Conservation (phyloP, 2,797 vertebrate genomes). For the Smutsia temminckii region DNA sequence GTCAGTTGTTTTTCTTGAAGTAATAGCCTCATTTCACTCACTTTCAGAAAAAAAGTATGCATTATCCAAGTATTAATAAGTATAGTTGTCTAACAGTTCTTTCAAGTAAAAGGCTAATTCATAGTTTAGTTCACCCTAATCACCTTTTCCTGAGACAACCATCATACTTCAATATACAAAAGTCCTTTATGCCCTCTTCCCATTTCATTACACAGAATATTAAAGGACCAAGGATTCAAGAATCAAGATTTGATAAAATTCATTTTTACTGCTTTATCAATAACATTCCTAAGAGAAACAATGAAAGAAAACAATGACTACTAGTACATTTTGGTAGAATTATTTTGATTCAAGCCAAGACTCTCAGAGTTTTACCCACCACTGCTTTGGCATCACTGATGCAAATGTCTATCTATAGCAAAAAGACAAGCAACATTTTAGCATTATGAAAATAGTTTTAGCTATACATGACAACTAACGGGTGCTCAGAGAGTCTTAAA, state of each 20-base stretch:
- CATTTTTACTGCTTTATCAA: constrained; percentile 45
- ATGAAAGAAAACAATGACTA: neutral
- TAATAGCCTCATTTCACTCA: neutral
- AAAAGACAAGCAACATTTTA: constrained; percentile 6
- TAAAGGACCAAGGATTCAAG: neutral
- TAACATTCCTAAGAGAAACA: neutral
- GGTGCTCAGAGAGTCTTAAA: neutral
- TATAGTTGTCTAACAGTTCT: neutral
- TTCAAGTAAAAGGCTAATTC: neutral
- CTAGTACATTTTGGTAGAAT: neutral
- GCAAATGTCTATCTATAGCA: neutral
- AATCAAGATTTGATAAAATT: constrained; percentile 15
- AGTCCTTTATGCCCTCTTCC: neutral
- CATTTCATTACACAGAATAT: neutral
- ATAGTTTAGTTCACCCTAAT: neutral
- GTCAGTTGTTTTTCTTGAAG: neutral
- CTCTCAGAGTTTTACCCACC: neutral
- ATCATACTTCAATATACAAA: neutral
- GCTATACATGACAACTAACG: neutral
- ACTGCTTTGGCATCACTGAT: neutral
- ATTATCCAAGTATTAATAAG: neutral
- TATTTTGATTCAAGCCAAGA: neutral
- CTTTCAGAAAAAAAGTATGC: neutral
- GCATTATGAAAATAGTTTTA: neutral
- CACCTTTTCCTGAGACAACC: neutral